phyloP scores from a whole-genome alignment of 37 sponge, comb jelly and placozoan species.

The Geodia barretti region DNA sequence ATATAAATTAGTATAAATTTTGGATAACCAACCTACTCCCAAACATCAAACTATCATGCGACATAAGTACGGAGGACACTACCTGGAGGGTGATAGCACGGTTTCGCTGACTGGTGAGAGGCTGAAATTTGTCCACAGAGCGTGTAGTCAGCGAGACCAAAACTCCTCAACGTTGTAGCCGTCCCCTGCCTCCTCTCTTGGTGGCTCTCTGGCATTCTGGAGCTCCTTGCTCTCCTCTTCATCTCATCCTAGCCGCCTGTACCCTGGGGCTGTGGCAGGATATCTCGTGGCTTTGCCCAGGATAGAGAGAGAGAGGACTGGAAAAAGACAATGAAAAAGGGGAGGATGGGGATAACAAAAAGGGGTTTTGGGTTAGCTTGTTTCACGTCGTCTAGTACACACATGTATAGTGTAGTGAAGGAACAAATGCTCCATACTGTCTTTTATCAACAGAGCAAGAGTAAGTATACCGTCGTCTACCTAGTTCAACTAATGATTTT shows the following conservation, averaged over 20 bases:
- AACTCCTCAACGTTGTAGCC: slow-evolving; percentile 23
- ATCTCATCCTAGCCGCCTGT: slow-evolving; percentile 91
- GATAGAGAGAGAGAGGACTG: background rate
- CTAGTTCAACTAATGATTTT: no score
- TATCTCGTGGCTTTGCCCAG: no score
- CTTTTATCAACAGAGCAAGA: no score
- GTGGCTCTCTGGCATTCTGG: slow-evolving; percentile 66
- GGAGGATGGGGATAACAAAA: no score
- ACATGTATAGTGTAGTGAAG: background rate
- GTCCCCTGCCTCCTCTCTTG: slow-evolving; percentile 45
- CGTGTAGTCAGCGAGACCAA: background rate
- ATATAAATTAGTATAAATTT: no score
- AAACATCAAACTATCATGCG: no score
- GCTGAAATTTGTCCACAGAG: background rate
- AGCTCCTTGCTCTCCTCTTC: slow-evolving; percentile 92
- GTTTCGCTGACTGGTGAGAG: background rate
- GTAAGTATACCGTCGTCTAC: no score
- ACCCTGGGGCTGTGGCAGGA: slow-evolving; percentile 91
- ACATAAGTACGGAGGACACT: no score
- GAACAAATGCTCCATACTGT: background rate
- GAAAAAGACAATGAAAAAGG: background rate
- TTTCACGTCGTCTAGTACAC: no score
- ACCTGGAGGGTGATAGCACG: background rate
- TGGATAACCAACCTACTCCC: no score
- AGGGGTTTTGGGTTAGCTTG: no score